Evolutionary conservation across 2,888 invertebrate species (phyloP).

Genomic region (Teleogryllus oceanicus): DNA sequence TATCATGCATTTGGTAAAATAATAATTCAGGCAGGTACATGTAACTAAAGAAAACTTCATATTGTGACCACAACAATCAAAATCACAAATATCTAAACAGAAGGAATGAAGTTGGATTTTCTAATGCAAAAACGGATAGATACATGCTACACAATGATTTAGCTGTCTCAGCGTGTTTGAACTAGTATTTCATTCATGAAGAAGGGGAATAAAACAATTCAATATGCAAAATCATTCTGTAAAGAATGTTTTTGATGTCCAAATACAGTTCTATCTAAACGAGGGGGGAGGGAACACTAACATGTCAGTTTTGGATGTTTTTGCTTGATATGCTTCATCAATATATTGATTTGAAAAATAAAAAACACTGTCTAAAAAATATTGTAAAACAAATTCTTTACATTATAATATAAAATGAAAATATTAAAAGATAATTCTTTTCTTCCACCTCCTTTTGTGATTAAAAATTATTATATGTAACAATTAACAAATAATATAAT

Average conservation of each 20-base stretch:
- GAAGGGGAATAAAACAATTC: not conserved
- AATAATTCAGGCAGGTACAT: not conserved
- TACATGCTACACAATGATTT: not conserved
- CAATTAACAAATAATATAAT: too few species aligned
- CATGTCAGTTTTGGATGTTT: not conserved
- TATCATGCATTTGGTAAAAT: not conserved
- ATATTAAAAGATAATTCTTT: too few species aligned
- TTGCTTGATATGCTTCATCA: not conserved
- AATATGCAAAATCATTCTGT: constrained; percentile 23
- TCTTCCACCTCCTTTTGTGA: too few species aligned
- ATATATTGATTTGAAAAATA: not conserved
- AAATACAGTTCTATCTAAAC: not conserved
- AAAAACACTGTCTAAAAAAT: too few species aligned
- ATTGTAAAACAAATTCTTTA: too few species aligned
- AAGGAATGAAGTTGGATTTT: not conserved
- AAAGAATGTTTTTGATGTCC: not conserved
- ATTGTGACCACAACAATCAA: not conserved
- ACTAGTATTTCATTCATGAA: not conserved
- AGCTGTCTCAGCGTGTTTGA: not conserved
- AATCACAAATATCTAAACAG: constrained; percentile 9
- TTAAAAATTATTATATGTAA: too few species aligned
- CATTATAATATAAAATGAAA: too few species aligned
- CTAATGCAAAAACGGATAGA: not conserved
- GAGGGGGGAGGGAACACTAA: not conserved
- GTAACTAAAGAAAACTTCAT: not conserved